Evolutionary conservation across 2,113 vertebrate species (phyloP).

Genomic region (Catharus bicknelli): DNA sequence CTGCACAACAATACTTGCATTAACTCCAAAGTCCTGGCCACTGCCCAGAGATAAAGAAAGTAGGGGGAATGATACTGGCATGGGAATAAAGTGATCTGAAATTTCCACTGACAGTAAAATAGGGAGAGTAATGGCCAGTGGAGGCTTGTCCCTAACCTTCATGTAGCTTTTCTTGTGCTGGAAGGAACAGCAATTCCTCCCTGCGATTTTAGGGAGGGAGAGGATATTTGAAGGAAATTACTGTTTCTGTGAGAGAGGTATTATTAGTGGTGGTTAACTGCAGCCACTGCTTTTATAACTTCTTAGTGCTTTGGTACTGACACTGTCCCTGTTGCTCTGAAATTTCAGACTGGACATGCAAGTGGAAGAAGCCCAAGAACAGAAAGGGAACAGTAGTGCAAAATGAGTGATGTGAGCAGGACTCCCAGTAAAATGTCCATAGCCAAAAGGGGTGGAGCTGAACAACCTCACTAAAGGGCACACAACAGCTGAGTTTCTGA

Average conservation of each 20-base stretch:
- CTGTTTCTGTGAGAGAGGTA: conserved; percentile 24
- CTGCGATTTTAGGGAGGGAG: conserved; percentile 27
- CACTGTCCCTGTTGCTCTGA: conserved; percentile 1
- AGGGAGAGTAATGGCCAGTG: conserved; percentile 27
- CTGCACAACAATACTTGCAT: conserved; percentile 52
- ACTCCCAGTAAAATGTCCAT: neutral
- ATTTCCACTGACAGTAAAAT: conserved; percentile 60
- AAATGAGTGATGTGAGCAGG: neutral
- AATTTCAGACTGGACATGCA: conserved; percentile 29
- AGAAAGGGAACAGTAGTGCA: neutral
- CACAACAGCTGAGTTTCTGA: neutral
- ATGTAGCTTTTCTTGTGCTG: conserved; percentile 26
- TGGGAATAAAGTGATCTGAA: conserved; percentile 64
- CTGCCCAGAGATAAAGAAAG: neutral
- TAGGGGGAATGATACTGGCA: conserved; percentile 31
- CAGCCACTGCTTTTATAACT: conserved; percentile 44
- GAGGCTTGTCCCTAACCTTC: conserved; percentile 53
- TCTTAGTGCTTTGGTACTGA: neutral
- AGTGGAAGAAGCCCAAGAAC: neutral
- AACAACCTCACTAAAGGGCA: neutral
- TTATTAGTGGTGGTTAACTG: conserved; percentile 54
- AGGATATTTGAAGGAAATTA: conserved; percentile 47
- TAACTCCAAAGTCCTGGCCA: conserved; percentile 43
- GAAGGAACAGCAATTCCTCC: conserved; percentile 23
- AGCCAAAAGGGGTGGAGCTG: neutral